Evolutionary conservation across 2,113 vertebrate species (phyloP).

Genomic region (Campylorhamphus procurvoides): DNA sequence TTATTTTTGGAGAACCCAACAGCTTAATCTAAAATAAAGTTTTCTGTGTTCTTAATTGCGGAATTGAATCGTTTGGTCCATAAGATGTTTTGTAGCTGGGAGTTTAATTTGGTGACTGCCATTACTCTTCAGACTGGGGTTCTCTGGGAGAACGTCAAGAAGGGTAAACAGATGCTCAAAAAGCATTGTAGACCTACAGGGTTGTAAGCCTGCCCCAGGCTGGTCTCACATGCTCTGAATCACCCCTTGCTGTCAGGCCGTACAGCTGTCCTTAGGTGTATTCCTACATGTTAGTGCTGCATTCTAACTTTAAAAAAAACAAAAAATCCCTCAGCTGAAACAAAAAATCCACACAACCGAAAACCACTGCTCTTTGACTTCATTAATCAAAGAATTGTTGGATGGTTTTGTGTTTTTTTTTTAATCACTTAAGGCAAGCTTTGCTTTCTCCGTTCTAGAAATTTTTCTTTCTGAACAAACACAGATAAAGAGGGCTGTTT

Average conservation of each 20-base stretch:
- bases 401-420: no score
- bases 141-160: neutral
- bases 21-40: neutral
- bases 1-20: neutral
- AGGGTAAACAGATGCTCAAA: neutral
- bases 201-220: neutral
- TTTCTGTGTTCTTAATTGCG: neutral
- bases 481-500: neutral
- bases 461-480: neutral
- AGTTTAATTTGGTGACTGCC: neutral
- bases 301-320: neutral
- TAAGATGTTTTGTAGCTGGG: neutral
- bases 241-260: fast-evolving
- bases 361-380: neutral
- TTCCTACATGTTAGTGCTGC: neutral
- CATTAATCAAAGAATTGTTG: neutral
- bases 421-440: neutral
- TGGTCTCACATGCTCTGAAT: neutral
- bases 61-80: neutral
- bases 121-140: neutral
- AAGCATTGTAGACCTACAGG: neutral
- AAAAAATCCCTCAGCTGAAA: neutral
- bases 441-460: neutral
- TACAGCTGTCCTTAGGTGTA: fast-evolving
- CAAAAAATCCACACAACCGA: neutral